Evolutionary conservation across 2,797 vertebrate species (phyloP).

Genomic region (Sus cebifrons): DNA sequence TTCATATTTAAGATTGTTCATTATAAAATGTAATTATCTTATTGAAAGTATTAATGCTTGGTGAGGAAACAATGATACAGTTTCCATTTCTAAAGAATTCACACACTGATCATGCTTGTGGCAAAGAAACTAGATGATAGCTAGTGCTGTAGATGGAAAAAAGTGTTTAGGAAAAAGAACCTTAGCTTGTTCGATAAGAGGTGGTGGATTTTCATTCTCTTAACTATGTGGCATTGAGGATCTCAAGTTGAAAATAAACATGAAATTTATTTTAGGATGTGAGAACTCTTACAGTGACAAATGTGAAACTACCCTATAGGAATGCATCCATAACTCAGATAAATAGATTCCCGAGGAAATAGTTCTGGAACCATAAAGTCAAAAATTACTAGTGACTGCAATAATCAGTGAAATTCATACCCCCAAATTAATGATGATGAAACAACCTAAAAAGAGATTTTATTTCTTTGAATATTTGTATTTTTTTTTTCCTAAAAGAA

Average conservation of each 20-base stretch:
- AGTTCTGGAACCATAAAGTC: neutral
- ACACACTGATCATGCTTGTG: neutral
- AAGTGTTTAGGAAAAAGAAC: neutral
- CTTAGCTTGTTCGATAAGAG: neutral
- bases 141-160: neutral
- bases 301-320: neutral
- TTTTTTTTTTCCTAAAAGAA: neutral
- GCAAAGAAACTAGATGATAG: neutral
- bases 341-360: neutral
- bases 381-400: neutral
- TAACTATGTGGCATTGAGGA: neutral
- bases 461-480: neutral
- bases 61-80: neutral
- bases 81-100: neutral
- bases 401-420: neutral
- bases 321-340: neutral
- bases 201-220: neutral
- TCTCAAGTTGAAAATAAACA: constrained; percentile 47
- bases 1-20: constrained; percentile 15
- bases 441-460: neutral
- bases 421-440: neutral
- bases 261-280: neutral
- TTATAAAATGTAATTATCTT: neutral
- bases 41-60: neutral
- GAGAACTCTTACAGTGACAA: neutral